A percentile compares a stretch with the other conserved stretches of the same genome.
These are phyloP conservation scores for Myrmecophaga tridactyla DNA, from an alignment of 2,113 vertebrate genomes.

Conservation along the genomic window DNA sequence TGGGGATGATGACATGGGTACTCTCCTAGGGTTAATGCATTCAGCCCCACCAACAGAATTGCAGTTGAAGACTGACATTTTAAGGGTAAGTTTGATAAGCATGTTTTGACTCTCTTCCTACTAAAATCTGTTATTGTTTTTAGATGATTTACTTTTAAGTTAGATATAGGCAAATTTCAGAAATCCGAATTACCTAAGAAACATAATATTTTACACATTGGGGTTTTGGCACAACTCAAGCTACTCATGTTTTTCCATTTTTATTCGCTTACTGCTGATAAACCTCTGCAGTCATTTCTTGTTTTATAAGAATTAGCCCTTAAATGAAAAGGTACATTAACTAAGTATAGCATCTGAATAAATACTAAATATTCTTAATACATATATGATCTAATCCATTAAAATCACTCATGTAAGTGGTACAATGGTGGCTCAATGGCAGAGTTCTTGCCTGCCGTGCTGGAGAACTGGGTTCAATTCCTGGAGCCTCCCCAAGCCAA, in stretches of 20 bases:
- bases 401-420: neutral
- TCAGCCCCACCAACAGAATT: constrained; percentile 93
- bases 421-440: no score
- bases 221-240: neutral
- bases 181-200: neutral
- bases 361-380: neutral
- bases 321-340: neutral
- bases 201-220: neutral
- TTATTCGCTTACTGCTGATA: neutral
- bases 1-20: constrained; percentile 99
- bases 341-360: neutral
- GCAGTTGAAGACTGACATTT: constrained; percentile 96
- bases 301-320: neutral
- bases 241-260: neutral
- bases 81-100: constrained; percentile 85
- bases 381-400: neutral
- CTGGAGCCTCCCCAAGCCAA: no score
- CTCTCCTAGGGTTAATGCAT: constrained; percentile 97
- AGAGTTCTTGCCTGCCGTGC: no score
- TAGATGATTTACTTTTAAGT: neutral
- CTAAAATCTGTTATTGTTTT: neutral
- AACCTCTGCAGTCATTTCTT: neutral
- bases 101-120: neutral
- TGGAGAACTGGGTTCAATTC: no score
- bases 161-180: neutral